These are phyloP conservation scores for Littorina saxatilis DNA, from an alignment of 1,140 invertebrate genomes.

Conservation along the genomic window DNA sequence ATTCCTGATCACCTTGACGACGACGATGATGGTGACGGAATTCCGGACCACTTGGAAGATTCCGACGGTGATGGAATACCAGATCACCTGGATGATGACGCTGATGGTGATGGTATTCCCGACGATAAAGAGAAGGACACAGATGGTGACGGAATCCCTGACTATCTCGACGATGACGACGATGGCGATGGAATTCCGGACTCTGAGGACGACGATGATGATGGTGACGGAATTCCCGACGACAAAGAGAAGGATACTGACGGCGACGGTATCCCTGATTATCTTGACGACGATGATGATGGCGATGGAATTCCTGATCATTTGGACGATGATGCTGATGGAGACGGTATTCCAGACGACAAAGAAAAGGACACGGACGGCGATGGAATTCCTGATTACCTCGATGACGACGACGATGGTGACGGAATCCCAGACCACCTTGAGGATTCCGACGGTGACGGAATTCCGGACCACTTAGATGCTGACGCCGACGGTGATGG, in stretches of 20 bases:
- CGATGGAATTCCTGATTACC: constrained; percentile 59
- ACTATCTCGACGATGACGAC: constrained; percentile 54
- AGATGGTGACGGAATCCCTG: constrained; percentile 66
- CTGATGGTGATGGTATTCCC: constrained; percentile 62
- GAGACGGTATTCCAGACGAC: constrained; percentile 65
- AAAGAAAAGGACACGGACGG: constrained; percentile 59
- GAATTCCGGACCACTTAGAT: constrained; percentile 65
- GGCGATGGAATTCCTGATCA: constrained; percentile 68
- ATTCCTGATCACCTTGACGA: constrained; percentile 67
- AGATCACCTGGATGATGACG: constrained; percentile 53
- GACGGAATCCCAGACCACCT: constrained; percentile 65
- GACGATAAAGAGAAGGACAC: constrained; percentile 56
- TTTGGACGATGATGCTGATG: constrained; percentile 58
- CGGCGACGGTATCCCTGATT: constrained; percentile 65
- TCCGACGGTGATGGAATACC: constrained; percentile 69
- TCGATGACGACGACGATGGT: constrained; percentile 57
- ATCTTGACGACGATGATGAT: constrained; percentile 66
- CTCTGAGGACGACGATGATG: constrained; percentile 63
- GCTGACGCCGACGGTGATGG: constrained; percentile 69
- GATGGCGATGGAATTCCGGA: constrained; percentile 62
- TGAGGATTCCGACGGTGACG: constrained; percentile 65
- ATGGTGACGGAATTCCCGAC: constrained; percentile 67
- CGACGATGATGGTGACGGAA: constrained; percentile 69
- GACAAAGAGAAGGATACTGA: no score
- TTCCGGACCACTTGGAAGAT: constrained; percentile 65